Conservation (phyloP, 1,140 invertebrate genomes). For the Drosophila paulistorum region DNA sequence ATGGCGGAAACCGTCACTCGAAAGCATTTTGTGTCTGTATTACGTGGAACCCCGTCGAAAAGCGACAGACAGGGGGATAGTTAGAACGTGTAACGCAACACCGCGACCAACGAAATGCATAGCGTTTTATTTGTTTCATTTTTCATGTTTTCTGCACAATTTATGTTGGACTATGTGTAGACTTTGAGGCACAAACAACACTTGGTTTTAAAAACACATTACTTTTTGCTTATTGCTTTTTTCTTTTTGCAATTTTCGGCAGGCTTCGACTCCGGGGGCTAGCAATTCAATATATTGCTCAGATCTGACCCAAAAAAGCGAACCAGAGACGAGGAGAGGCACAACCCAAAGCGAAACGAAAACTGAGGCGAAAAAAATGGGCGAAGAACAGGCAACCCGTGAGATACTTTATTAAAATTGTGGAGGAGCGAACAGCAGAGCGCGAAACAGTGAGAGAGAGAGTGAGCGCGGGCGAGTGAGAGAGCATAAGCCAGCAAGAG, state of each 20-base stretch:
- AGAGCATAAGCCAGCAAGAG: slow-evolving; percentile 11
- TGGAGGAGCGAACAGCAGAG: neutral
- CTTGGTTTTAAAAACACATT: slow-evolving; percentile 37
- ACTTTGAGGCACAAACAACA: slow-evolving; percentile 1
- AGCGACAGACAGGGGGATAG: slow-evolving; percentile 15
- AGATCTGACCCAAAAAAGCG: slow-evolving; percentile 75
- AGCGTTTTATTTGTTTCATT: neutral
- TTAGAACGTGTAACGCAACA: slow-evolving; percentile 26
- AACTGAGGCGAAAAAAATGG: slow-evolving; percentile 66
- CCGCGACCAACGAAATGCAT: too few relatives aligned
- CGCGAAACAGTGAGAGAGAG: slow-evolving; percentile 11
- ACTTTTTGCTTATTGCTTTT: slow-evolving; percentile 42
- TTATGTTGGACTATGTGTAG: neutral
- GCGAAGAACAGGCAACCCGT: slow-evolving; percentile 65
- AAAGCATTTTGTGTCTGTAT: slow-evolving; percentile 17
- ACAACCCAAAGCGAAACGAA: slow-evolving; percentile 82
- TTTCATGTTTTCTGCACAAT: neutral
- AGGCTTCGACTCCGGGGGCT: slow-evolving; percentile 27
- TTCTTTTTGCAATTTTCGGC: slow-evolving; percentile 35
- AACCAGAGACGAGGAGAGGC: slow-evolving; percentile 78
- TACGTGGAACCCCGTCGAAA: slow-evolving; percentile 20
- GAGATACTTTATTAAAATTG: neutral
- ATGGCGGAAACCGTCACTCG: slow-evolving; percentile 60
- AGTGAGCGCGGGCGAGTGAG: slow-evolving; percentile 25
- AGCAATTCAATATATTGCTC: slow-evolving; percentile 53